Percentiles rank a stretch among this genome's conserved stretches.
These are phyloP conservation scores for Heteromormyrus szaboi DNA, from an alignment of 2,797 vertebrate species.

Conservation along the genomic window DNA sequence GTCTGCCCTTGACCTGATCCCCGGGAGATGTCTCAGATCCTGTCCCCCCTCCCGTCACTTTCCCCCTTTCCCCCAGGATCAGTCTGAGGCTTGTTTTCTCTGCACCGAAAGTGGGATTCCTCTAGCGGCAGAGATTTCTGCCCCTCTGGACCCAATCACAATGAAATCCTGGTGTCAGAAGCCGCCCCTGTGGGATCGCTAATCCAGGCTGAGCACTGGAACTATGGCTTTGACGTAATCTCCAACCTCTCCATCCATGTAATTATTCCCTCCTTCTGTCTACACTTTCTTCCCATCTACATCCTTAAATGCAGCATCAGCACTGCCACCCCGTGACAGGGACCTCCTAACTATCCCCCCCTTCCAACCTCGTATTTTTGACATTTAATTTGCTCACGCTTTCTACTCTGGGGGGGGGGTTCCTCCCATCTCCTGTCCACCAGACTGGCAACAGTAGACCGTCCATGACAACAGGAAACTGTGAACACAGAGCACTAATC, in stretches of 20 bases:
- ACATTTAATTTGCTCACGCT: not conserved
- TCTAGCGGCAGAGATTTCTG: not conserved
- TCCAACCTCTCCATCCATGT: not conserved
- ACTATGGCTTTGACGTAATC: not conserved
- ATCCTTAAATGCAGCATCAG: not conserved
- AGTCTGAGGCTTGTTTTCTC: not conserved
- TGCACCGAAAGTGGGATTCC: not conserved
- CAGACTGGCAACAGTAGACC: not conserved
- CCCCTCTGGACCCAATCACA: slow-evolving; percentile 4
- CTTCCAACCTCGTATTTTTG: not conserved
- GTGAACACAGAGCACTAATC: not conserved
- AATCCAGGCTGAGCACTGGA: not conserved
- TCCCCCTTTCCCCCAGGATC: not conserved
- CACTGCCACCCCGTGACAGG: not conserved
- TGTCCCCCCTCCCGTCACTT: not conserved
- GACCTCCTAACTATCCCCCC: not conserved
- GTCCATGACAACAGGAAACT: not conserved
- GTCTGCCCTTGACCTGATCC: not conserved
- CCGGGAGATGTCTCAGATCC: not conserved
- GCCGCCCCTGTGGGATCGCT: not conserved
- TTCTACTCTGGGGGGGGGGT: not conserved
- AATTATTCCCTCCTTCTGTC: not conserved
- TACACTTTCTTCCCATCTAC: not conserved
- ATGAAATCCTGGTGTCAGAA: not conserved
- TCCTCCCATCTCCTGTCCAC: not conserved